phyloP scores from a whole-genome alignment of 2,797 vertebrate species.

The Kryptolebias ocellatus region DNA sequence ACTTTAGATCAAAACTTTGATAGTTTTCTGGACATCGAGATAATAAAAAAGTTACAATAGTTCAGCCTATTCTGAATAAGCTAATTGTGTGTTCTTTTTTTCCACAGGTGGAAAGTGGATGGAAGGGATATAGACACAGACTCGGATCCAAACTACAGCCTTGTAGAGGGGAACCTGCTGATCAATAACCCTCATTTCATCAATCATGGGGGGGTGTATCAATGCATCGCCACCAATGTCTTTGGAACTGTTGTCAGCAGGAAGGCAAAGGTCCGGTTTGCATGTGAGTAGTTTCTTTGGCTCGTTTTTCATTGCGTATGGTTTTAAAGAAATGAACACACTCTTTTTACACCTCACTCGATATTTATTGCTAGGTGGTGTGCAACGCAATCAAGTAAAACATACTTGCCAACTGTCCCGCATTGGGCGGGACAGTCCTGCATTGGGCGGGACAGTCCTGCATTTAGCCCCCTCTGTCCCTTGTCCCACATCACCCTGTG shows the following conservation, averaged over 20 bases:
- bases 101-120: constrained; percentile 90
- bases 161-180: constrained; percentile 89
- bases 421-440: no score
- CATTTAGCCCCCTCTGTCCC: no score
- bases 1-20: no score
- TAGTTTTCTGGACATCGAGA: no score
- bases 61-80: no score
- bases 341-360: not conserved
- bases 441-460: no score
- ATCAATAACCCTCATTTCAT: constrained; percentile 89
- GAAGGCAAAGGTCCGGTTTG: constrained; percentile 90
- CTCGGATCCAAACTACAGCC: constrained; percentile 86
- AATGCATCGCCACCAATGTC: constrained; percentile 89
- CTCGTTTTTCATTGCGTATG: no score
- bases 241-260: constrained; percentile 91
- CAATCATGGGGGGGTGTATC: constrained; percentile 88
- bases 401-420: no score
- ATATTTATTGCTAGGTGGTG: not conserved
- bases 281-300: constrained; percentile 86
- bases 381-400: no score
- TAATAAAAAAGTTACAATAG: no score
- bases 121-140: constrained; percentile 83
- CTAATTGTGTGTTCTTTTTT: not conserved
- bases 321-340: not conserved
- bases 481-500: no score